A percentile compares a stretch with the other conserved stretches of the same genome.
Evolutionary conservation across 1,140 invertebrate genomes (phyloP).

Genomic region (Episyrphus balteatus): DNA sequence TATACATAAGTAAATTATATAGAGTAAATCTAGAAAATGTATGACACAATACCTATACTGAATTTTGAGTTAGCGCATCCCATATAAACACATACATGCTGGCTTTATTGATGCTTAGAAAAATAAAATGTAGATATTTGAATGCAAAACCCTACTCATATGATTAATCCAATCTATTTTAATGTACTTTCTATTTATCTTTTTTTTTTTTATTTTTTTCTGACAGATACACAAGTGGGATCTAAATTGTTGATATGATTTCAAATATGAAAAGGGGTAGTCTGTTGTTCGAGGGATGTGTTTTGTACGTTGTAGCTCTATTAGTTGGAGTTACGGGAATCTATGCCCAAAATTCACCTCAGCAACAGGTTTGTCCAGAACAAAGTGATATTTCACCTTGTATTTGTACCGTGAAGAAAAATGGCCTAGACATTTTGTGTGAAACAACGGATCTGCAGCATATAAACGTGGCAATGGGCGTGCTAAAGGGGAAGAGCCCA

Average conservation of each 20-base stretch:
- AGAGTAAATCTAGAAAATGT: too few relatives aligned
- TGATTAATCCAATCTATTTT: too few relatives aligned
- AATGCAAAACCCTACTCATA: too few relatives aligned
- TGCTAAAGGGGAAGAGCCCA: slow-evolving; percentile 58
- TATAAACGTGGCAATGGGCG: slow-evolving; percentile 61
- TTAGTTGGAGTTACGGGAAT: background rate
- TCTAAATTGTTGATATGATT: background rate
- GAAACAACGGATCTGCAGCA: slow-evolving; percentile 66
- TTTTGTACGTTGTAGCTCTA: background rate
- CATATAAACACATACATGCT: too few relatives aligned
- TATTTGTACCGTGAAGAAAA: slow-evolving; percentile 69
- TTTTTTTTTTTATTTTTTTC: too few relatives aligned
- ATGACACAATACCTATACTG: too few relatives aligned
- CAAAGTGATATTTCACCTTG: slow-evolving; percentile 63
- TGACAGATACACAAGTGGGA: background rate
- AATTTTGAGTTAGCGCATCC: too few relatives aligned
- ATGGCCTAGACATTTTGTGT: slow-evolving; percentile 74
- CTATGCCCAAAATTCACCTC: slow-evolving; percentile 17
- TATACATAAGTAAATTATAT: too few relatives aligned
- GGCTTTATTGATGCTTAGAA: too few relatives aligned
- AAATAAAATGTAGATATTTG: too few relatives aligned
- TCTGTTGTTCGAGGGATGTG: background rate
- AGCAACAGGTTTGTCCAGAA: slow-evolving; percentile 56
- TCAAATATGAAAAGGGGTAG: background rate
- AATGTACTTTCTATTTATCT: too few relatives aligned